phyloP scores from a whole-genome alignment of 1,140 invertebrate genomes.

The Neotoxoptera formosana region DNA sequence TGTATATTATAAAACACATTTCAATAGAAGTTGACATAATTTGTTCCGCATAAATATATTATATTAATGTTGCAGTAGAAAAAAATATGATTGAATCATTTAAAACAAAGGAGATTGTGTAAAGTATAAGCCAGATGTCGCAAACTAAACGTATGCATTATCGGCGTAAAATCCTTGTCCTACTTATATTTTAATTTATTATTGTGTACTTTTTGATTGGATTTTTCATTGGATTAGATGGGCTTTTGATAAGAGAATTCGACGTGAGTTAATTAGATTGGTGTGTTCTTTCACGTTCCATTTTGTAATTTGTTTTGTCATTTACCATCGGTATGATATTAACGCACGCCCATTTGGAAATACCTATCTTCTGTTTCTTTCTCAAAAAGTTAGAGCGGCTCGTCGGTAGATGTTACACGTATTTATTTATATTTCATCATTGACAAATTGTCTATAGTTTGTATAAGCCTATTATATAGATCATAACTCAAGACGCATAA shows the following conservation, averaged over 20 bases:
- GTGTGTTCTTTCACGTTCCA: not conserved
- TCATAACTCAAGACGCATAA: not conserved
- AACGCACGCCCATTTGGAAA: not conserved
- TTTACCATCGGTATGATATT: not conserved
- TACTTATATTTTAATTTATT: slow-evolving; percentile 20
- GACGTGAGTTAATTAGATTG: not conserved
- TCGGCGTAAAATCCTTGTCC: slow-evolving; percentile 25
- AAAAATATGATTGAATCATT: not conserved
- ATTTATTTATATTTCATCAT: not conserved
- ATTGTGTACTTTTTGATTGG: slow-evolving; percentile 11
- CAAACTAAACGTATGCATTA: slow-evolving; percentile 7
- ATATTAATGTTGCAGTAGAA: not conserved
- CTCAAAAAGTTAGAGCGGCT: not conserved
- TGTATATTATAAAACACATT: not conserved
- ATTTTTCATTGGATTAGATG: not conserved
- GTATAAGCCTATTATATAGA: not conserved
- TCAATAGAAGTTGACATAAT: not conserved
- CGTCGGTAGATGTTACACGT: not conserved
- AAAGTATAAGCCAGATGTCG: not conserved
- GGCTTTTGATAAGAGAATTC: not conserved
- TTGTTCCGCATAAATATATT: not conserved
- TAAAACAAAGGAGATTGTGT: slow-evolving; percentile 35
- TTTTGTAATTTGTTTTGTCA: slow-evolving; percentile 28
- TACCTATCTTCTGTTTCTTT: not conserved
- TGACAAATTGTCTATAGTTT: not conserved